These are phyloP conservation scores for Dolichopus griseipennis DNA, from an alignment of 2,888 invertebrate species.

Conservation along the genomic window DNA sequence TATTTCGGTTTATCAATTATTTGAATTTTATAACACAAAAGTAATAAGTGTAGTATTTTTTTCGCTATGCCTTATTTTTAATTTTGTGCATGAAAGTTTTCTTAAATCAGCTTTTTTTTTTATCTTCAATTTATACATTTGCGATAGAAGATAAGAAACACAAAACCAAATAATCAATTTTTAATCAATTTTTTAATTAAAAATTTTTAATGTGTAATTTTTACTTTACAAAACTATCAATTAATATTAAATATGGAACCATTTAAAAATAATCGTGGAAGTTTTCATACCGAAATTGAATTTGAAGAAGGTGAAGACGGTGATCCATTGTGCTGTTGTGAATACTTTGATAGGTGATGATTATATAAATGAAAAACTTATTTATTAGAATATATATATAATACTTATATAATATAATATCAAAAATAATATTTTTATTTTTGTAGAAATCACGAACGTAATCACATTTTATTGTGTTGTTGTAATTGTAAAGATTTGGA, in stretches of 20 bases:
- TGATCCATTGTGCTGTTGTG: conserved; percentile 49
- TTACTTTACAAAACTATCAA: background rate
- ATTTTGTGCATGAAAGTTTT: background rate
- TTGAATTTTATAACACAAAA: no score
- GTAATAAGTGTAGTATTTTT: no score
- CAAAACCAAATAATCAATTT: no score
- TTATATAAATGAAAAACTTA: conserved; percentile 20
- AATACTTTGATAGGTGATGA: conserved; percentile 47
- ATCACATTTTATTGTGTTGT: conserved; percentile 50
- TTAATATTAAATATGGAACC: background rate
- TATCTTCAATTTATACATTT: no score
- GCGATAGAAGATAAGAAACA: no score
- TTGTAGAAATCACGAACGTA: conserved; percentile 26
- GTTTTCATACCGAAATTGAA: background rate
- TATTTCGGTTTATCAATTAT: no score
- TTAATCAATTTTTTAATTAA: background rate
- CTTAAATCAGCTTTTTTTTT: no score
- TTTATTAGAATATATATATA: no score
- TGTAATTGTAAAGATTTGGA: conserved; percentile 53
- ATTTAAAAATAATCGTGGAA: background rate
- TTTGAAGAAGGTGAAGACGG: conserved; percentile 21
- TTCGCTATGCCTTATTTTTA: background rate
- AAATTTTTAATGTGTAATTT: background rate
- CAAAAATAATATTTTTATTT: background rate
- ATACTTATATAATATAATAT: background rate